Percentiles rank a stretch among this genome's conserved stretches.
phyloP scores from a whole-genome alignment of 2,113 vertebrate species.

The Leptobrachium ailaonicum region DNA sequence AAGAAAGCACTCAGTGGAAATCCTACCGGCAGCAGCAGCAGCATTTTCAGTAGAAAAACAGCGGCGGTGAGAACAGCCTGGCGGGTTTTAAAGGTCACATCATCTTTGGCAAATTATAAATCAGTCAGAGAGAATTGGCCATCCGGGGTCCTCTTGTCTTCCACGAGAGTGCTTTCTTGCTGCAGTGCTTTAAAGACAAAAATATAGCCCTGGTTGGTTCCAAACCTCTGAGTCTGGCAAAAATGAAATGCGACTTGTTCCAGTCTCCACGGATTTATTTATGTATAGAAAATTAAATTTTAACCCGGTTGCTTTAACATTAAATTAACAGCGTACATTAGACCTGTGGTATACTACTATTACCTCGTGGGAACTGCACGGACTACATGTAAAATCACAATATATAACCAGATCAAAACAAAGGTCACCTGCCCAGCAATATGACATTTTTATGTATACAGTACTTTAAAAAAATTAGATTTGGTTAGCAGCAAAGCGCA shows the following conservation, averaged over 20 bases:
- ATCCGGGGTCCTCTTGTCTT: constrained; percentile 47
- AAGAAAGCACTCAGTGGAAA: constrained; percentile 50
- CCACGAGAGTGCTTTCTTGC: constrained; percentile 39
- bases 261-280: not conserved
- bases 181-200: constrained; percentile 39
- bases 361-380: too few relatives aligned
- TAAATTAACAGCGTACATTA: too few relatives aligned
- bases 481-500: too few relatives aligned
- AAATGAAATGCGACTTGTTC: constrained; percentile 21
- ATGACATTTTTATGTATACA: too few relatives aligned
- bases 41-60: constrained; percentile 47
- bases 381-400: too few relatives aligned
- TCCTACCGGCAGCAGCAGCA: constrained; percentile 44
- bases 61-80: constrained; percentile 42
- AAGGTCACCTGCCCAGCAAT: too few relatives aligned
- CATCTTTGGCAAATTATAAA: constrained; percentile 50
- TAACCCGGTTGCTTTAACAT: too few relatives aligned
- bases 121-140: constrained; percentile 48
- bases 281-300: too few relatives aligned
- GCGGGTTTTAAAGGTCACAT: constrained; percentile 49
- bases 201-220: constrained; percentile 19
- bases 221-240: constrained; percentile 3
- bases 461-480: too few relatives aligned
- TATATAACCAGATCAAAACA: too few relatives aligned
- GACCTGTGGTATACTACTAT: too few relatives aligned